Evolutionary conservation across 1,140 invertebrate species (phyloP).

Genomic region (Agrilus planipennis): DNA sequence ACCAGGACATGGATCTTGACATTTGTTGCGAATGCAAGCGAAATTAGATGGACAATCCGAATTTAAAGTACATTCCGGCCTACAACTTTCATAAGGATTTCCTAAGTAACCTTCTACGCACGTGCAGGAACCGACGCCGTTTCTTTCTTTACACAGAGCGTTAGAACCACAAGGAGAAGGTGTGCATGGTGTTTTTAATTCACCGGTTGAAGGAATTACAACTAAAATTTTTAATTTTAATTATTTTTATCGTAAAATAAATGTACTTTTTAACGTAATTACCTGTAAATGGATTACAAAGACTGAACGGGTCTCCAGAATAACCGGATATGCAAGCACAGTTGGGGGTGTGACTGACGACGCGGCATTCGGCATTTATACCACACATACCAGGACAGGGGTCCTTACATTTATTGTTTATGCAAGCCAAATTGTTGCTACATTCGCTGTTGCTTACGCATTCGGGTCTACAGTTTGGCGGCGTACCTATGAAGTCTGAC

Average conservation of each 20-base stretch:
- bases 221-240: slow-evolving; percentile 50
- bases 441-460: slow-evolving; percentile 59
- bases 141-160: slow-evolving; percentile 49
- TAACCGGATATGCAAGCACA: slow-evolving; percentile 48
- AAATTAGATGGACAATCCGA: slow-evolving; percentile 50
- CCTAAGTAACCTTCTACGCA: slow-evolving; percentile 56
- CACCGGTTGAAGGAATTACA: slow-evolving; percentile 34
- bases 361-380: slow-evolving; percentile 49
- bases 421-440: slow-evolving; percentile 46
- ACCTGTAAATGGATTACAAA: slow-evolving; percentile 30
- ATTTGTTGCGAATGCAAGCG: slow-evolving; percentile 50
- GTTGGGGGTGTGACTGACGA: slow-evolving; percentile 49
- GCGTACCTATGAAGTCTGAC: slow-evolving; percentile 57
- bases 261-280: slow-evolving; percentile 10
- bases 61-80: slow-evolving; percentile 52
- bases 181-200: slow-evolving; percentile 40
- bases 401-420: slow-evolving; percentile 50
- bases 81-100: slow-evolving; percentile 63
- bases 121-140: slow-evolving; percentile 50
- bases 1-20: slow-evolving; percentile 53
- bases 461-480: slow-evolving; percentile 62
- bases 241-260: slow-evolving; percentile 39
- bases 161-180: slow-evolving; percentile 59
- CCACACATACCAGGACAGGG: slow-evolving; percentile 55
- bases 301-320: slow-evolving; percentile 48